Evolutionary conservation across 2,797 vertebrate genomes (phyloP), one percentile per base, ranked within the genome.

Genomic region (Propithecus deckenii): DNA sequence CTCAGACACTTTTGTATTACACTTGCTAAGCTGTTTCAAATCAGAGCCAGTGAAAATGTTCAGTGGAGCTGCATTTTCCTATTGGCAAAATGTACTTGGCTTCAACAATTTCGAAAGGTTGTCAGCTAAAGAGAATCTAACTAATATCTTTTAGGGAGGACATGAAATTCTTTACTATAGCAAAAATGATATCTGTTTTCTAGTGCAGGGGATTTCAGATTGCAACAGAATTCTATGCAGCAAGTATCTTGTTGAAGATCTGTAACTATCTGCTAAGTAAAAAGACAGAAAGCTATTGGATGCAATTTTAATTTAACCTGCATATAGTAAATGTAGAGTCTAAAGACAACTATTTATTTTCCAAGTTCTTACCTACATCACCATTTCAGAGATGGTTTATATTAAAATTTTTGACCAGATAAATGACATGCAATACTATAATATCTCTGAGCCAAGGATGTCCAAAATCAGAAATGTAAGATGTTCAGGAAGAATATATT

Each of bases 121-220:
- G 0, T 90, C 32, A 71, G 0, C 57, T 57, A 85, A 75, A 91
- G 83, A 89, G 9, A 86, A 5, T 43, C 1, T 1, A 92, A 76
- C 35, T 74, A 87, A 48, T 48, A 86, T 38, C 69, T 87, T 95
- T 95, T 96, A 93, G 59, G 57, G 3, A 61, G 5, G 35, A 89
- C 28, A 63, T 57, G 17, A 95, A 91, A 89, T 74, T 74, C 57
- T 71, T 46, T n/a, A 74, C 80, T 74, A 32, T 35, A 59, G 17
- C 5, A 59, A 78, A 83, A 65, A n/a, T 35, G 17, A 65, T 63
- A n/a, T 78, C 7, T 91, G 69, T 17, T 18, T 78, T 69, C 30
- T 91, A 50, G 15, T n/a, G 52, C n/a, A 83, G 28, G 18, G n/a
- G 30, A 81, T 81, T 91, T 89, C 35, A 86, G 52, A 84, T 96